Conservation (phyloP, 92 coral and sea anemone genomes). For the Siderastrea siderea region DNA sequence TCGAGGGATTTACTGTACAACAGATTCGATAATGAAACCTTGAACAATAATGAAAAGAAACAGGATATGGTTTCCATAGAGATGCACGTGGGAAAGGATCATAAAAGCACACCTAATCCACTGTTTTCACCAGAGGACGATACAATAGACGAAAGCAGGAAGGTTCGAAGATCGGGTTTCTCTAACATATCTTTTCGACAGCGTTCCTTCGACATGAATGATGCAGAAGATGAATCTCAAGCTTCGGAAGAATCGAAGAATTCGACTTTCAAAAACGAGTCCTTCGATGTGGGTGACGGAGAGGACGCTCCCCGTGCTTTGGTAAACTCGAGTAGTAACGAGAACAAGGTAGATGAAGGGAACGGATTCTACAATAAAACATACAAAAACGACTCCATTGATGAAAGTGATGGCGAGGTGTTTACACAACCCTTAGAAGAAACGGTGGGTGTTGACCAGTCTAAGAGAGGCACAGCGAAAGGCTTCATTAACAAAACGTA, state of each 20-base stretch:
- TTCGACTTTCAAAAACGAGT: constrained; percentile 3
- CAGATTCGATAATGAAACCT: not conserved
- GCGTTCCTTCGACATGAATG: not conserved
- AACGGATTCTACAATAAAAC: constrained; percentile 8
- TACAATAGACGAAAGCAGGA: not conserved
- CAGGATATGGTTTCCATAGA: constrained; percentile 31
- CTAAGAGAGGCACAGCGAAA: constrained; percentile 23
- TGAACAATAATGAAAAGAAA: constrained; percentile 29
- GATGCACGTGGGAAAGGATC: constrained; percentile 28
- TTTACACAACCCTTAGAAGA: not conserved
- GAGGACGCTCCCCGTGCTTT: not conserved
- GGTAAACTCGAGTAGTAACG: not conserved
- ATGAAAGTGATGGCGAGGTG: constrained; percentile 17
- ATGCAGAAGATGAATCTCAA: constrained; percentile 9
- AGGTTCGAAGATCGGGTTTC: constrained; percentile 1
- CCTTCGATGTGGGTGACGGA: not conserved
- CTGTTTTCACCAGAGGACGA: not conserved
- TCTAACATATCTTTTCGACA: constrained; percentile 8
- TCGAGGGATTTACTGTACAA: constrained; percentile 20
- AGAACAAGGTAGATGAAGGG: not conserved
- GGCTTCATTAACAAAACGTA: constrained; percentile 30
- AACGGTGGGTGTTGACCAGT: constrained; percentile 9
- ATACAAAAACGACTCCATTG: constrained; percentile 28
- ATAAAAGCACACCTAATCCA: not conserved
- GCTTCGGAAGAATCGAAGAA: constrained; percentile 13